phyloP scores from a whole-genome alignment of 2,888 invertebrate species.

The Apomyelois bistriatella region DNA sequence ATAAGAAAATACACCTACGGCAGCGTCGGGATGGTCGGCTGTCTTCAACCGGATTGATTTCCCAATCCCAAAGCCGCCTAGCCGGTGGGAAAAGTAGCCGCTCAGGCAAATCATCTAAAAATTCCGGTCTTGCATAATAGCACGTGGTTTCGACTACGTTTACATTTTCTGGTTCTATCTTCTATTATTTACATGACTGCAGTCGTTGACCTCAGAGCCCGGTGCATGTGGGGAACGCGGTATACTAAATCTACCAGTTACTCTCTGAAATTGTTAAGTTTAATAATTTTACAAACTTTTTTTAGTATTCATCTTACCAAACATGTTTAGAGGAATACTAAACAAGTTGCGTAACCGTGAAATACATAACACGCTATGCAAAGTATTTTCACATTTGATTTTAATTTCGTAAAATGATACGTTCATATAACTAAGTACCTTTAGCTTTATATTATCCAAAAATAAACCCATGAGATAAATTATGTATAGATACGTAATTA shows the following conservation, averaged over 20 bases:
- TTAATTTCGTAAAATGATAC: no score
- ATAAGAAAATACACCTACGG: conserved; percentile 28
- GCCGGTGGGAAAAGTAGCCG: conserved; percentile 14
- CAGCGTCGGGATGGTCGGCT: conserved; percentile 1
- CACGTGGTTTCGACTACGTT: background rate
- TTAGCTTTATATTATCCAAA: no score
- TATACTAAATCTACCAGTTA: conserved; percentile 1
- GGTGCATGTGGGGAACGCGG: background rate
- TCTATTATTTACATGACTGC: conserved; percentile 3
- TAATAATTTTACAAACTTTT: background rate
- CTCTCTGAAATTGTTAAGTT: background rate
- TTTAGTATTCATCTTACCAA: no score
- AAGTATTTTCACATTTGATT: no score
- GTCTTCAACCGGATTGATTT: conserved; percentile 16
- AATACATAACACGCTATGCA: no score
- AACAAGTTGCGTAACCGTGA: no score
- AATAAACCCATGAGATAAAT: no score
- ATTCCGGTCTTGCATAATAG: conserved; percentile 6
- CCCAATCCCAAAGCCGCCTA: conserved; percentile 9
- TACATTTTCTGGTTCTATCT: background rate
- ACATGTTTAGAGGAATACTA: no score
- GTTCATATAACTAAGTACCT: no score
- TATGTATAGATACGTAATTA: no score
- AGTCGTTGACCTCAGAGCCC: conserved; percentile 8
- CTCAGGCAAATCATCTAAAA: conserved; percentile 3